Conservation (phyloP, 2,797 vertebrate species). For the Oryzias sinensis region DNA sequence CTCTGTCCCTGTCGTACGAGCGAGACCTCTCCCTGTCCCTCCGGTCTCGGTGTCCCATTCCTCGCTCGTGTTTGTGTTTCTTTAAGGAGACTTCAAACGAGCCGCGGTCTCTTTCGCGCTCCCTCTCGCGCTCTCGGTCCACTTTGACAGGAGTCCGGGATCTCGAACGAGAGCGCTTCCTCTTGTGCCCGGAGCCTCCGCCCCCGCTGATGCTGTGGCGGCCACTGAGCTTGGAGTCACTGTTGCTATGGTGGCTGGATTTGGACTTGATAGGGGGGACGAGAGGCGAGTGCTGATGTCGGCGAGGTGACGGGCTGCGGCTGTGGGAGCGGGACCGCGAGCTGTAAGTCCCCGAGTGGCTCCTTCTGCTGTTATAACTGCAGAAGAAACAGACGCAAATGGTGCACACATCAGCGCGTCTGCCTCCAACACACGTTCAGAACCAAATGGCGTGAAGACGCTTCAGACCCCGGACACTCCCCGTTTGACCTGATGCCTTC, state of each 20-base stretch:
- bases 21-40: conserved; percentile 89
- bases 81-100: conserved; percentile 86
- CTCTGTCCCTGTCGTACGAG: conserved; percentile 86
- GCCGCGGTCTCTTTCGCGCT: conserved; percentile 79
- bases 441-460: too few relatives aligned
- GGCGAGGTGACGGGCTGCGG: conserved; percentile 88
- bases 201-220: conserved; percentile 80
- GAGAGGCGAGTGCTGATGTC: conserved; percentile 87
- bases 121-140: conserved; percentile 72
- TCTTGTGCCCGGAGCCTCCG: conserved; percentile 82
- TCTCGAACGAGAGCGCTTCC: conserved; percentile 87
- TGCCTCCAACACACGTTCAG: too few relatives aligned
- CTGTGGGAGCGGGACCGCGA: conserved; percentile 95
- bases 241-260: conserved; percentile 80
- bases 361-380: conserved; percentile 94
- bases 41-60: conserved; percentile 85
- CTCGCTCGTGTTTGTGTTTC: conserved; percentile 94
- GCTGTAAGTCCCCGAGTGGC: conserved; percentile 96
- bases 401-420: too few relatives aligned
- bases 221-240: conserved; percentile 85
- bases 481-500: too few relatives aligned
- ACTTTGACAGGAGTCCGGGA: conserved; percentile 85
- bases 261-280: conserved; percentile 91
- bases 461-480: too few relatives aligned
- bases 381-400: background rate